These are phyloP conservation scores for Zoroaster sp. DNA, from an alignment of 53 echinoderm and acorn worm species.

Conservation along the genomic window DNA sequence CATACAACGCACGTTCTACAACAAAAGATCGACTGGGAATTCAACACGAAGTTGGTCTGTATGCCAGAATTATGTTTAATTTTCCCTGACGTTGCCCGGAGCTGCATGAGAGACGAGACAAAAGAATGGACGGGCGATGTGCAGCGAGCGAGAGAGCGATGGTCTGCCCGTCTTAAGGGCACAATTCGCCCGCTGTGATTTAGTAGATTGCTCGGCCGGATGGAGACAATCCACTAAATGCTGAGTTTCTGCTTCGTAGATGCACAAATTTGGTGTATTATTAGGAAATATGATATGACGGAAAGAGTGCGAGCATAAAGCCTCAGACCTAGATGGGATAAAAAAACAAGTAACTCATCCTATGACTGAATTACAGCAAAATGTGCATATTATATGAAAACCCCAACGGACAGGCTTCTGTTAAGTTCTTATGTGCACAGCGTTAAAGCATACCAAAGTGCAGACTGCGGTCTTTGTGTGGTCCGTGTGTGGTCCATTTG, in stretches of 20 bases:
- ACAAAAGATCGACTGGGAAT: slow-evolving; percentile 36
- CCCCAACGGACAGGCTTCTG: background rate
- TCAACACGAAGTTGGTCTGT: slow-evolving; percentile 13
- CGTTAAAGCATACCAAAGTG: background rate
- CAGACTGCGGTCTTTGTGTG: background rate
- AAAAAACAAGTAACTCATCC: background rate
- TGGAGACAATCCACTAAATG: background rate
- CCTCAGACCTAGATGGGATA: background rate
- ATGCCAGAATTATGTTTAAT: slow-evolving; percentile 45
- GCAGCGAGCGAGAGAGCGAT: slow-evolving; percentile 22
- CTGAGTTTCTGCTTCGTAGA: background rate
- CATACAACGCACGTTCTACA: background rate
- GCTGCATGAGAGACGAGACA: slow-evolving; percentile 13
- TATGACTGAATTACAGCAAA: background rate
- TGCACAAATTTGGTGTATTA: background rate
- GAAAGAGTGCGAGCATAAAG: background rate
- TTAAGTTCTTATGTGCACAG: too few species aligned
- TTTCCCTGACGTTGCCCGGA: slow-evolving; percentile 40
- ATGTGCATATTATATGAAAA: background rate
- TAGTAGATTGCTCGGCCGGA: slow-evolving; percentile 33
- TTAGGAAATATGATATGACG: slow-evolving; percentile 20
- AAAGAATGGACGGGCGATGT: background rate
- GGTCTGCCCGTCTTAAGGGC: background rate
- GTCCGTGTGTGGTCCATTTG: background rate
- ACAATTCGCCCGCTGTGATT: slow-evolving; percentile 32